Evolutionary conservation across 2,797 vertebrate genomes (phyloP).

Genomic region (Enteromius afrohamiltoni): DNA sequence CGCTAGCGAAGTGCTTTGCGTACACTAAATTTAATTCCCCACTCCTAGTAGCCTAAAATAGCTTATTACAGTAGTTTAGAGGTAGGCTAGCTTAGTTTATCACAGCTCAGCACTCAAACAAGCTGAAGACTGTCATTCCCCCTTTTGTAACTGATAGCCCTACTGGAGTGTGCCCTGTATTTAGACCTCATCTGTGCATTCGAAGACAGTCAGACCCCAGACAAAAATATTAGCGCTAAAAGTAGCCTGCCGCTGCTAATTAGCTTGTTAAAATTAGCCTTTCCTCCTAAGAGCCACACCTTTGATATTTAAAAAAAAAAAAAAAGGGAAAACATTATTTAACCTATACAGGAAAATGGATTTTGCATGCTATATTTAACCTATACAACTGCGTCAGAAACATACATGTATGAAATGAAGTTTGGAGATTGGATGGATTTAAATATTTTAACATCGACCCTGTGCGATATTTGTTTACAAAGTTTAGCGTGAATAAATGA

Average conservation of each 20-base stretch:
- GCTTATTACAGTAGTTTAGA: conserved; percentile 49
- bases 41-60: conserved; percentile 49
- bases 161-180: conserved; percentile 45
- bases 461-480: background rate
- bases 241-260: conserved; percentile 24
- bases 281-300: background rate
- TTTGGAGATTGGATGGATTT: background rate
- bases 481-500: background rate
- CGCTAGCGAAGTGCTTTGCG: background rate
- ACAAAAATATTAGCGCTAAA: conserved; percentile 58
- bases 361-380: background rate
- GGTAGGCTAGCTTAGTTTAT: conserved; percentile 44
- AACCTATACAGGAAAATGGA: conserved; percentile 5
- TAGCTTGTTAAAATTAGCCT: conserved; percentile 24
- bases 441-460: background rate
- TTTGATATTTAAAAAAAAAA: background rate
- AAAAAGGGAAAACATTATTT: background rate
- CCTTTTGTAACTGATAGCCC: conserved; percentile 48
- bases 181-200: conserved; percentile 58
- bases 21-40: conserved; percentile 4
- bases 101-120: conserved; percentile 44
- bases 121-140: conserved; percentile 25
- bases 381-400: background rate
- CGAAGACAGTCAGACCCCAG: conserved; percentile 52
- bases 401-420: background rate